Conservation (phyloP, 1,140 invertebrate genomes). For the Phymorhynchus buccinoides region DNA sequence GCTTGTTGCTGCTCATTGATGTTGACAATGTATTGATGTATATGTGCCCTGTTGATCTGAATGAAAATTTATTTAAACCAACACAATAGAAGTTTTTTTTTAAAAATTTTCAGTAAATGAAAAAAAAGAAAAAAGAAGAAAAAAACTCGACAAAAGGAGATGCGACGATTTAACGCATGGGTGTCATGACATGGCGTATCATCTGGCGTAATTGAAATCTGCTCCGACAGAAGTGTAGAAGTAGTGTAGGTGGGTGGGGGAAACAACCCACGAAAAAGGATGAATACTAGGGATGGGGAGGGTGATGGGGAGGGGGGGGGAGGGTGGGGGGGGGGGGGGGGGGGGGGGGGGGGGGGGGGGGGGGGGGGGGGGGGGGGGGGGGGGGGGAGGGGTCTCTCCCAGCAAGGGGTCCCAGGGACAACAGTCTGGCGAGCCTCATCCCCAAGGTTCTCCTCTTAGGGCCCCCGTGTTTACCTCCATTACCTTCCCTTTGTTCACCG, state of each 20-base stretch:
- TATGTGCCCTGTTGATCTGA: no score
- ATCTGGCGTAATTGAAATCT: no score
- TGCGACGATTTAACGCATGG: background rate
- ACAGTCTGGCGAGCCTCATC: background rate
- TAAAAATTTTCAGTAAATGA: no score
- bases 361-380: background rate
- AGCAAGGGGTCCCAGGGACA: background rate
- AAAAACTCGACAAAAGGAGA: background rate
- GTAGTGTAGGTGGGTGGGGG: no score
- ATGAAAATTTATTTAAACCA: background rate
- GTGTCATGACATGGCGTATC: background rate
- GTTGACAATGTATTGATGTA: no score
- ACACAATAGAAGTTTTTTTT: background rate
- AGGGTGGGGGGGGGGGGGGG: background rate
- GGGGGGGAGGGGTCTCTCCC: background rate
- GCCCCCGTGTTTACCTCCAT: constrained; percentile 31
- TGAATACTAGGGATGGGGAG: no score
- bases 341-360: background rate
- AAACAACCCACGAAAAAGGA: no score
- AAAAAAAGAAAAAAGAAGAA: background rate
- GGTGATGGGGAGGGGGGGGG: background rate
- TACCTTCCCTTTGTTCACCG: constrained; percentile 31
- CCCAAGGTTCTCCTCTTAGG: background rate
- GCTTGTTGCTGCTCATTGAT: no score
- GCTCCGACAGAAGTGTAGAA: no score